These are phyloP conservation scores for Notodonta ziczac DNA, from an alignment of 2,888 invertebrate genomes.

Conservation along the genomic window DNA sequence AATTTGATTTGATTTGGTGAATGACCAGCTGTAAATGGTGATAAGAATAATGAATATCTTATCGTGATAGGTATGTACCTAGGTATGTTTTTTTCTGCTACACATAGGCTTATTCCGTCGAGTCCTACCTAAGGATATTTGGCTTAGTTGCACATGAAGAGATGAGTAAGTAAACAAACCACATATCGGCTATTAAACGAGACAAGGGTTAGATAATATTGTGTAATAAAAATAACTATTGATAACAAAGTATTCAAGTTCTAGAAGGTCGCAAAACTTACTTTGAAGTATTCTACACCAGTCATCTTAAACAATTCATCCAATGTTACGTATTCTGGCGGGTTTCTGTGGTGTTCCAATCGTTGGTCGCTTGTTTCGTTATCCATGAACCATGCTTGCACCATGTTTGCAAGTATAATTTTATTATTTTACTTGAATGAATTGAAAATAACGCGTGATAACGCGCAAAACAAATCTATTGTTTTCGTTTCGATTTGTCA, in stretches of 20 bases:
- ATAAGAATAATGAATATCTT: too few species aligned
- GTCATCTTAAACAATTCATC: conserved; percentile 88
- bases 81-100: too few species aligned
- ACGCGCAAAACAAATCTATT: background rate
- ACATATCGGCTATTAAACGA: background rate
- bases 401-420: conserved; percentile 85
- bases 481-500: too few species aligned
- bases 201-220: background rate
- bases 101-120: too few species aligned
- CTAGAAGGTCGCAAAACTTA: conserved; percentile 65
- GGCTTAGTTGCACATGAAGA: too few species aligned
- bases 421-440: background rate
- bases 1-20: too few species aligned
- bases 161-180: too few species aligned
- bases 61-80: too few species aligned
- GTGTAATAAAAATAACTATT: conserved; percentile 9
- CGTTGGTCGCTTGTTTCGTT: conserved; percentile 88
- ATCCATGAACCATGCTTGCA: conserved; percentile 94
- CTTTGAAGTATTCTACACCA: conserved; percentile 96
- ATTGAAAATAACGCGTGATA: background rate
- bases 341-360: conserved; percentile 91
- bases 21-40: too few species aligned
- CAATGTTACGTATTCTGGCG: conserved; percentile 88
- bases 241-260: conserved; percentile 20
- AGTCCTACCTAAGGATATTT: too few species aligned